Conservation (phyloP, 2,888 invertebrate species). For the Sphinx pinastri region DNA sequence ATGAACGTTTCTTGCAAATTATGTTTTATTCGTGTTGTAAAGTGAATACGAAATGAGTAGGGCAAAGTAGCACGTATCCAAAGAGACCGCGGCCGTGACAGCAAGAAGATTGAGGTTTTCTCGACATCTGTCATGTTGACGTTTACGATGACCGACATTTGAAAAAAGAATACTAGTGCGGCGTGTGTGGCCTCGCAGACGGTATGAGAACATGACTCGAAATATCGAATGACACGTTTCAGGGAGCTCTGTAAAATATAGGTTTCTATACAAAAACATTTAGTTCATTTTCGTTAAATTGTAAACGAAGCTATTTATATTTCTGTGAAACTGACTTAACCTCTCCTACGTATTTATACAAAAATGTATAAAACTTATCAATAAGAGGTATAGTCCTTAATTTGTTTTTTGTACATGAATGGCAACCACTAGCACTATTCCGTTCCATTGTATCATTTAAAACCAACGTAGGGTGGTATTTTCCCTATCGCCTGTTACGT, state of each 20-base stretch:
- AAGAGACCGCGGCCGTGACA: conserved; percentile 10
- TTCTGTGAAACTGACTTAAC: too few species aligned
- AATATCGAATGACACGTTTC: conserved; percentile 40
- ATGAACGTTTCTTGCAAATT: conserved; percentile 17
- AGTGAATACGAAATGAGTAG: conserved; percentile 18
- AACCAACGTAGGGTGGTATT: too few species aligned
- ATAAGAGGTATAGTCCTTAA: too few species aligned
- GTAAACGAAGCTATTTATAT: not conserved
- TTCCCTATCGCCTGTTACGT: too few species aligned
- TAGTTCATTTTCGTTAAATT: not conserved
- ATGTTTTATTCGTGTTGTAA: conserved; percentile 8
- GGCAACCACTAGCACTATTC: too few species aligned
- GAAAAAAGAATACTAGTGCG: conserved; percentile 64
- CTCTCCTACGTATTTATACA: too few species aligned
- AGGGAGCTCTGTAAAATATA: conserved; percentile 21
- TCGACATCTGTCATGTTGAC: conserved; percentile 62
- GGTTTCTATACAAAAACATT: not conserved
- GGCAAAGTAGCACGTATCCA: not conserved
- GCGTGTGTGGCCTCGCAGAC: conserved; percentile 71
- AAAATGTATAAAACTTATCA: too few species aligned
- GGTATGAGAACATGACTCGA: conserved; percentile 34
- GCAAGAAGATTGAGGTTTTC: conserved; percentile 19
- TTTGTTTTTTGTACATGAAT: too few species aligned
- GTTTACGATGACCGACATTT: conserved; percentile 69
- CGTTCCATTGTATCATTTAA: too few species aligned